Evolutionary conservation across 64 coral and sea anemone species (phyloP), one percentile per base, ranked within the genome.

Genomic region (Pocillopora verrucosa): DNA sequence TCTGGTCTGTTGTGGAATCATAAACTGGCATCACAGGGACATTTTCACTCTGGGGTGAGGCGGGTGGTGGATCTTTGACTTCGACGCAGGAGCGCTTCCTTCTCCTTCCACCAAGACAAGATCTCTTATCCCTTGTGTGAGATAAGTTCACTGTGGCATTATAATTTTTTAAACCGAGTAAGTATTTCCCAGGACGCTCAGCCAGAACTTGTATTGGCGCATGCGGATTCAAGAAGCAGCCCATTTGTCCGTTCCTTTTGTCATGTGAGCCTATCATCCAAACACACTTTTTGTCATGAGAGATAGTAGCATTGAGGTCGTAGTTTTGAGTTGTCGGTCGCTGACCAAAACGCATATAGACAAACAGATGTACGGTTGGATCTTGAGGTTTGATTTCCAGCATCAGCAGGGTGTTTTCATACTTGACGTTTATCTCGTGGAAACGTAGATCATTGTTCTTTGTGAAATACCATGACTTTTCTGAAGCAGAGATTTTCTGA

Each of bases 11-110:
- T 67, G 16, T 68, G 10, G 92, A n/a, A 34, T 94, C 81, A 67
- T 94, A 94, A 25, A 58, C 56, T 76, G 92, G 88, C 35, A 90
- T 63, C 56, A 80, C 72, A 14, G 92, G 11, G 14, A 75, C 38
- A 70, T 85, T 58, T 80, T 87, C 73, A 19, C 73, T 41, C 11
- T 56, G 16, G 5, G 67, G 34, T 19, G 88, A 88, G 25, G 73
- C 67, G 9, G 76, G 35, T 30, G 88, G 92, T 2, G 89, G 92
- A 56, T 94, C 88, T 56, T 94, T 94, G 3, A 90, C 92, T 68
- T 94, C 73, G 17, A 94, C 80, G 60, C 92, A 94, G 6, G 92
- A 94, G 13, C 88, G 56, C 76, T 72, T 94, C 19, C 90, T 38
- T 9, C 92, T 80, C 25, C 36, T 76, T 56, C 79, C 86, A 74